Evolutionary conservation across 2,888 invertebrate species (phyloP), one percentile per base, ranked within the genome.

Genomic region (Parelbella ahira): DNA sequence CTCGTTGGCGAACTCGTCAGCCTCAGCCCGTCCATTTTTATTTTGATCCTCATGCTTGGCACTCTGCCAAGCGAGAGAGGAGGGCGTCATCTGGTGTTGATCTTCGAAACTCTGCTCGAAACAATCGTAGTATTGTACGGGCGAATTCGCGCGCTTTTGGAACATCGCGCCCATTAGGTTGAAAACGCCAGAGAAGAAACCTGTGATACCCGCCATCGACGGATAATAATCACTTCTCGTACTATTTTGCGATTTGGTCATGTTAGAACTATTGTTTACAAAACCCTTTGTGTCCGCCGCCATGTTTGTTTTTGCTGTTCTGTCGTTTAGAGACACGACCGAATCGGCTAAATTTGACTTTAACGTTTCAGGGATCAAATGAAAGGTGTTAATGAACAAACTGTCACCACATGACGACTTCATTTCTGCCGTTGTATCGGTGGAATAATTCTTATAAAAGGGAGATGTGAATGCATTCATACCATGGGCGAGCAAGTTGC

Each of bases 291-390:
- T 49, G 20, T 48, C 47, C 12, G 45, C 24, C 20, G 45, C 34
- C 44, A 48, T 51, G 11, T 46, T 51, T 39, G 47, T 28, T 39
- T 46, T 46, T 47, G 38, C 42, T 49, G 44, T 56, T 28, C 45
- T 50, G 34, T 49, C 55, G 43, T 49, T 53, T n/a, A 41, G 12
- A 45, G 62, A 65, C 20, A 71, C 68, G 5, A 81, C 60, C 0
- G 76, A 67, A 39, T 86, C 86, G 1, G 81, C 86, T 29, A 86
- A 58, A 58, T 83, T 82, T 54, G 82, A 84, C 56, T 70, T 72
- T 37, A 86, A 45, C 1, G 80, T 75, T 53, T 83, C 80, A 0
- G 80, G 73, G 37, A 81, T 67, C 1, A 73, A 48, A 47, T 76
- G 75, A 1, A 82, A 50, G 37, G 70, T 78, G 44, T 72, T 68